phyloP scores from a whole-genome alignment of 2,113 vertebrate genomes.

The Coptodon rendalli region DNA sequence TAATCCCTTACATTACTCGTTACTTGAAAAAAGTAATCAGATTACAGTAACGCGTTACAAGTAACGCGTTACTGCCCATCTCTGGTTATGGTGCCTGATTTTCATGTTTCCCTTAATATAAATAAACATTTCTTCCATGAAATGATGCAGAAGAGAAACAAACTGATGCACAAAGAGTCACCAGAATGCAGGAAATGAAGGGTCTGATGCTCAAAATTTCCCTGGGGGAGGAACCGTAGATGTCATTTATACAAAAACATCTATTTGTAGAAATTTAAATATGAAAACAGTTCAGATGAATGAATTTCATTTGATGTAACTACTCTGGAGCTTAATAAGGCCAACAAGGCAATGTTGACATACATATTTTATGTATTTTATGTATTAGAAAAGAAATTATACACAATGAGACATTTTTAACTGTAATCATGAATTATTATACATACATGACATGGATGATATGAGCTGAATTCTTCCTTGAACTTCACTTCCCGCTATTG shows the following conservation, averaged over 20 bases:
- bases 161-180: background rate
- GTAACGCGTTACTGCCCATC: too few relatives aligned
- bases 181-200: background rate
- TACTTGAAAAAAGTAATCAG: too few relatives aligned
- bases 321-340: background rate
- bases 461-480: background rate
- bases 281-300: background rate
- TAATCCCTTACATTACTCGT: too few relatives aligned
- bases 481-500: background rate
- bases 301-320: background rate
- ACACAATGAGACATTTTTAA: background rate
- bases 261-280: background rate
- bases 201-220: background rate
- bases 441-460: background rate
- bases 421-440: background rate
- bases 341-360: rapidly evolving
- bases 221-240: background rate
- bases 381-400: rapidly evolving
- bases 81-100: rapidly evolving
- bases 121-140: background rate
- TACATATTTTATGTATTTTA: background rate
- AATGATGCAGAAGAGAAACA: background rate
- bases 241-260: background rate
- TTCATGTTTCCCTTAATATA: background rate
- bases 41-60: too few relatives aligned